These are phyloP conservation scores for Eulacestoma nigropectus DNA, from an alignment of 2,113 vertebrate species.

Conservation along the genomic window DNA sequence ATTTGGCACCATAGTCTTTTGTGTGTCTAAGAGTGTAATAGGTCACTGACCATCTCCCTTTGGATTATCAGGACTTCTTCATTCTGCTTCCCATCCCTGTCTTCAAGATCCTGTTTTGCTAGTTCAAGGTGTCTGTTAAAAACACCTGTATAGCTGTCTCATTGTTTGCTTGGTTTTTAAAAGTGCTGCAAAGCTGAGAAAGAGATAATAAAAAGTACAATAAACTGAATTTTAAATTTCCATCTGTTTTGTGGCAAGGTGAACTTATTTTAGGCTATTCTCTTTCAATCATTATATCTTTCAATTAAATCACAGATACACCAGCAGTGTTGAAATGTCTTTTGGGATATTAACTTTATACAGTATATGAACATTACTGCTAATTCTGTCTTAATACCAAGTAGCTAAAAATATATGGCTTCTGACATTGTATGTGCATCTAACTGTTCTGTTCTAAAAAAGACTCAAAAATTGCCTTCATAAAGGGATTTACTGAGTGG, in stretches of 20 bases:
- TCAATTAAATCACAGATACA: slow-evolving; percentile 10
- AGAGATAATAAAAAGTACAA: slow-evolving; percentile 5
- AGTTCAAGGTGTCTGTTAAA: neutral
- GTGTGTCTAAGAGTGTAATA: neutral
- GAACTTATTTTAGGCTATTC: slow-evolving; percentile 45
- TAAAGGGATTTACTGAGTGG: neutral
- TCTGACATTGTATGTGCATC: neutral
- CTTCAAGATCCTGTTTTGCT: neutral
- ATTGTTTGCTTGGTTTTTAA: neutral
- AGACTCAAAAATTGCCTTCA: neutral
- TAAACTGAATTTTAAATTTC: slow-evolving; percentile 49
- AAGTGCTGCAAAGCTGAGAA: slow-evolving; percentile 16
- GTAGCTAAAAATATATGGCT: neutral
- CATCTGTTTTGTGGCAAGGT: slow-evolving; percentile 29
- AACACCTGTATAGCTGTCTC: neutral
- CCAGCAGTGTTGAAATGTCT: slow-evolving; percentile 31
- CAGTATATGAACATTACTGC: neutral
- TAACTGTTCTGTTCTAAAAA: neutral
- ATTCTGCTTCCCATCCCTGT: neutral
- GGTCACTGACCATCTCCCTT: rapidly evolving
- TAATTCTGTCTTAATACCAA: slow-evolving; percentile 17
- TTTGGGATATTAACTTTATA: slow-evolving; percentile 30
- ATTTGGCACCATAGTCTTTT: rapidly evolving
- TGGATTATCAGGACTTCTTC: neutral
- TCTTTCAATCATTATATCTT: slow-evolving; percentile 35